phyloP scores from a whole-genome alignment of 1,140 invertebrate species.

The Dinothrombium tinctorium region DNA sequence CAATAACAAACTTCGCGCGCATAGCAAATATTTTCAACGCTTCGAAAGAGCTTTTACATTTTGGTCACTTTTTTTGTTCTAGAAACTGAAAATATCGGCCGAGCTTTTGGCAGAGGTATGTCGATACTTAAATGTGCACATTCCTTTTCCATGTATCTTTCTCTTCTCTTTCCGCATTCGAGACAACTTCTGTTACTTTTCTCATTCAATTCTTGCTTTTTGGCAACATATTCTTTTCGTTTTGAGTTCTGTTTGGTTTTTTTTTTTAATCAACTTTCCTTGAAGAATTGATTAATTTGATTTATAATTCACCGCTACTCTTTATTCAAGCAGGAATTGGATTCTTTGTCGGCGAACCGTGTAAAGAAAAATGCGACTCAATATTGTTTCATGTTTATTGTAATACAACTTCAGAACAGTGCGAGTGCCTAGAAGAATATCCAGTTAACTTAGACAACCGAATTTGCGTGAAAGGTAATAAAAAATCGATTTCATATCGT shows the following conservation, averaged over 20 bases:
- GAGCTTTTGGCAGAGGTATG: slow-evolving; percentile 13
- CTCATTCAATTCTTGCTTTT: too few species aligned
- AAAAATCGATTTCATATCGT: not conserved
- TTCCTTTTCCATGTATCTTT: not conserved
- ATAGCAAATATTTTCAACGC: too few species aligned
- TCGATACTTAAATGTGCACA: not conserved
- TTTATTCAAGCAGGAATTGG: slow-evolving; percentile 11
- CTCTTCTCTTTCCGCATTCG: too few species aligned
- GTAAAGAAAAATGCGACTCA: slow-evolving; percentile 13
- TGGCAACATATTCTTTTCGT: too few species aligned
- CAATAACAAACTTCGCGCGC: too few species aligned
- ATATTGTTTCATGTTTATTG: slow-evolving; percentile 16
- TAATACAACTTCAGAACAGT: slow-evolving; percentile 13
- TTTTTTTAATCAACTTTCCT: too few species aligned
- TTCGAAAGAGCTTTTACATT: too few species aligned
- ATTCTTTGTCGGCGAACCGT: slow-evolving; percentile 16
- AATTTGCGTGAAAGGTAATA: slow-evolving; percentile 14
- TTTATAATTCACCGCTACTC: not conserved
- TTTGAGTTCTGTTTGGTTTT: too few species aligned
- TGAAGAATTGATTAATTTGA: too few species aligned
- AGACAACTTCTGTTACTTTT: too few species aligned
- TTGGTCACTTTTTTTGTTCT: not conserved
- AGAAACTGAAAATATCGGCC: slow-evolving; percentile 9
- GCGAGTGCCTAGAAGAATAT: slow-evolving; percentile 15
- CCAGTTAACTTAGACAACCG: slow-evolving; percentile 16